Conservation (phyloP, 2,113 vertebrate species). For the Nothoprocta pentlandii region DNA sequence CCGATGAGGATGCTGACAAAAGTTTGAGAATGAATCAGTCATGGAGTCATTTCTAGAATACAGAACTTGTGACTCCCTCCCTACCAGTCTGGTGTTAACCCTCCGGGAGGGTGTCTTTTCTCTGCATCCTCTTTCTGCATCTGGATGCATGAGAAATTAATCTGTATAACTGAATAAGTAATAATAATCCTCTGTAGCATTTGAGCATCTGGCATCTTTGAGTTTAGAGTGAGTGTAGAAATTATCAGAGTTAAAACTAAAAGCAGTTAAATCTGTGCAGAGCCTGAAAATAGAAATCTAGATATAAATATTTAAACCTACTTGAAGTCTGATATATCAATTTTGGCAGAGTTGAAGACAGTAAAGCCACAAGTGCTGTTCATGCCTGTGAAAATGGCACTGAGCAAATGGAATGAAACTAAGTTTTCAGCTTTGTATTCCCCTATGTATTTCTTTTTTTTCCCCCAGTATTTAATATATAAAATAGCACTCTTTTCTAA, state of each 20-base stretch:
- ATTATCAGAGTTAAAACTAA: constrained; percentile 1
- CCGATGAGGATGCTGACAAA: neutral
- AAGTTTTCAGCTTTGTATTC: constrained; percentile 4
- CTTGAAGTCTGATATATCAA: constrained; percentile 9
- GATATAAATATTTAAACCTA: constrained; percentile 42
- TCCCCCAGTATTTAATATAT: neutral
- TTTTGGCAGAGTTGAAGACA: constrained; percentile 21
- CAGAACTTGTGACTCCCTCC: neutral
- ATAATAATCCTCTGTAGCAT: constrained; percentile 15
- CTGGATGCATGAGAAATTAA: neutral
- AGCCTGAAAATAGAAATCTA: constrained; percentile 15
- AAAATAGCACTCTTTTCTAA: neutral
- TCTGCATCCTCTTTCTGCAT: neutral
- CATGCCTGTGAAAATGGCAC: constrained; percentile 24
- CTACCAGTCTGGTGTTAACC: neutral
- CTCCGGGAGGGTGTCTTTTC: neutral
- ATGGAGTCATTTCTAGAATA: neutral
- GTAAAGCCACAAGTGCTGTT: neutral
- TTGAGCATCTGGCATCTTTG: constrained; percentile 9
- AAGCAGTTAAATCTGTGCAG: constrained; percentile 21
- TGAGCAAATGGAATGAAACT: neutral
- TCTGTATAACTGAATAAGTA: constrained; percentile 13
- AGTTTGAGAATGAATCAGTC: neutral
- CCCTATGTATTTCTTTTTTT: neutral
- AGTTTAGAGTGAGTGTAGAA: neutral